These are phyloP conservation scores for Diachrysia chrysitis DNA, from an alignment of 2,888 invertebrate species.

Conservation along the genomic window DNA sequence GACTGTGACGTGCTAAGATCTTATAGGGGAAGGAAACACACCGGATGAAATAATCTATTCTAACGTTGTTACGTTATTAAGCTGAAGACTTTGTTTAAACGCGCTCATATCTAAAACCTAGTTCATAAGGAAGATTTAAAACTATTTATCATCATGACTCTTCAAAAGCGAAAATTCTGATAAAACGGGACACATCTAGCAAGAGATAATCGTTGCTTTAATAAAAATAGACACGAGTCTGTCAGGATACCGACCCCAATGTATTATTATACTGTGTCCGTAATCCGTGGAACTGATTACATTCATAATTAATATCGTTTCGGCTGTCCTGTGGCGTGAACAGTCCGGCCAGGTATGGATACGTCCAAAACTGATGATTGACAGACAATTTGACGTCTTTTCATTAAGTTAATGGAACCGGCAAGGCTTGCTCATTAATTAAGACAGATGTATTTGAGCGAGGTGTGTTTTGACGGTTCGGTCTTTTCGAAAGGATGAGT, in stretches of 20 bases:
- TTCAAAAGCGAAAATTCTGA: background rate
- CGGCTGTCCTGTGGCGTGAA: slow-evolving; percentile 52
- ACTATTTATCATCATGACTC: too few relatives aligned
- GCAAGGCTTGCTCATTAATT: slow-evolving; percentile 68
- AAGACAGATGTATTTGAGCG: slow-evolving; percentile 65
- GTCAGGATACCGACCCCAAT: slow-evolving; percentile 25
- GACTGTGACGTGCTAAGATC: too few relatives aligned
- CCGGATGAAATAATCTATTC: too few relatives aligned
- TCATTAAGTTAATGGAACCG: slow-evolving; percentile 73
- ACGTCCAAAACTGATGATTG: slow-evolving; percentile 65
- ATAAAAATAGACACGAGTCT: slow-evolving; percentile 23
- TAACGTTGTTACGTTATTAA: too few relatives aligned
- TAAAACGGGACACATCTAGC: background rate
- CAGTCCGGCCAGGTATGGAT: slow-evolving; percentile 49
- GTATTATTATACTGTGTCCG: slow-evolving; percentile 48
- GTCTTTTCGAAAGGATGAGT: slow-evolving; percentile 12
- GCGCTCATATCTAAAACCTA: too few relatives aligned
- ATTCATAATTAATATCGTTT: slow-evolving; percentile 60
- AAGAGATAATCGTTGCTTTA: slow-evolving; percentile 2
- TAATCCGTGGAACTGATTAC: slow-evolving; percentile 47
- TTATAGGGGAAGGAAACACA: too few relatives aligned
- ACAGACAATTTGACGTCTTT: slow-evolving; percentile 71
- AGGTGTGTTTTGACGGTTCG: slow-evolving; percentile 39
- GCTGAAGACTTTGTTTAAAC: too few relatives aligned
- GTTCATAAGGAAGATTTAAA: too few relatives aligned